phyloP scores from a whole-genome alignment of 1,140 invertebrate genomes.

The Sarcophaga peregrina region DNA sequence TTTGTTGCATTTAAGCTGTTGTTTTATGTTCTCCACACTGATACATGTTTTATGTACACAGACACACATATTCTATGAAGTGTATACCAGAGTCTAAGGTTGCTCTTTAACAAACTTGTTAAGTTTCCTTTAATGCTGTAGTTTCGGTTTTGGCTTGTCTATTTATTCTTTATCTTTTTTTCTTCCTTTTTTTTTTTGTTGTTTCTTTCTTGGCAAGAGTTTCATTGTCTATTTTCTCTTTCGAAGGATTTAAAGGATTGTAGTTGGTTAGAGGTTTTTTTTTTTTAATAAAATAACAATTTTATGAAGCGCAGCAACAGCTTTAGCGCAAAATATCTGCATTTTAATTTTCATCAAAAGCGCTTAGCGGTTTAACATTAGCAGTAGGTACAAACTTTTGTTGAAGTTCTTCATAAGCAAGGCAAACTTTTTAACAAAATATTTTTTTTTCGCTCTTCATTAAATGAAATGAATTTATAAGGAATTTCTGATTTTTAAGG shows the following conservation, averaged over 20 bases:
- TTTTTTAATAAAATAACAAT: conserved; percentile 5
- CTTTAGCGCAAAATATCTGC: neutral
- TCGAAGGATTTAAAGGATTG: conserved; percentile 5
- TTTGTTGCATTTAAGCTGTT: conserved; percentile 21
- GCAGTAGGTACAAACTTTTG: too few species aligned
- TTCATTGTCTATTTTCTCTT: neutral
- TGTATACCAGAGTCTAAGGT: neutral
- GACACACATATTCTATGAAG: too few species aligned
- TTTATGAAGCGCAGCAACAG: neutral
- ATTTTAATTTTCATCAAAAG: too few species aligned
- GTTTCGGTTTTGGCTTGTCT: conserved; percentile 2
- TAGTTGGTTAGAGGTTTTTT: neutral
- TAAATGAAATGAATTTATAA: too few species aligned
- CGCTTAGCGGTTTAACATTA: too few species aligned
- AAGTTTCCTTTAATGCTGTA: neutral
- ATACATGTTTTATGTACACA: conserved; percentile 24
- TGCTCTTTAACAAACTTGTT: conserved; percentile 25
- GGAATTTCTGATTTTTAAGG: too few species aligned
- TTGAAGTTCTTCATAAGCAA: too few species aligned
- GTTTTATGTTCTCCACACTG: conserved; percentile 6
- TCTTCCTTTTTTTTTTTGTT: neutral
- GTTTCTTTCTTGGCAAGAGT: neutral
- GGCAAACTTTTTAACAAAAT: too few species aligned
- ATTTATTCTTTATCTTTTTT: neutral
- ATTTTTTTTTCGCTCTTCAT: too few species aligned